These are phyloP conservation scores for Elegia similella DNA, from an alignment of 2,888 invertebrate genomes.

Conservation along the genomic window DNA sequence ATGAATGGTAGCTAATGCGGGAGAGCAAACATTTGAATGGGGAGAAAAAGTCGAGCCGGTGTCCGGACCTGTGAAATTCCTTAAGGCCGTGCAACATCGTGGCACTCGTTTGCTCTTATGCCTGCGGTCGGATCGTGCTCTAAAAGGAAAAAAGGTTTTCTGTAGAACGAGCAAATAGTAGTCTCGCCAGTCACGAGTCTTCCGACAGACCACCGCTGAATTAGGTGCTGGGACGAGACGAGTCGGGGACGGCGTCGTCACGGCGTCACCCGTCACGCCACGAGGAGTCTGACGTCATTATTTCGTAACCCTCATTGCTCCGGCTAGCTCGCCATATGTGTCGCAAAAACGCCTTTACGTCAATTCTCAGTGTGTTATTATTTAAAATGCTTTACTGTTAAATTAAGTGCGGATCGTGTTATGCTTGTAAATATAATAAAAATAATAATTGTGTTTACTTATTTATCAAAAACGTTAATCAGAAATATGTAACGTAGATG, in stretches of 20 bases:
- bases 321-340: slow-evolving; percentile 70
- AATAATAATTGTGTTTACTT: slow-evolving; percentile 70
- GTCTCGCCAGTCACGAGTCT: slow-evolving; percentile 73
- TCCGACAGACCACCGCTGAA: slow-evolving; percentile 73
- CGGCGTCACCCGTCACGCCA: slow-evolving; percentile 24
- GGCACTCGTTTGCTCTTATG: slow-evolving; percentile 75
- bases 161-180: slow-evolving; percentile 74
- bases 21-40: slow-evolving; percentile 76
- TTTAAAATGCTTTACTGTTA: slow-evolving; percentile 78
- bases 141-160: slow-evolving; percentile 78
- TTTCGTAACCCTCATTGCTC: slow-evolving; percentile 46
- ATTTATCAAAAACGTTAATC: slow-evolving; percentile 77
- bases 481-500: slow-evolving; percentile 75
- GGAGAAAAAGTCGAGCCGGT: slow-evolving; percentile 64
- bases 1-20: slow-evolving; percentile 78
- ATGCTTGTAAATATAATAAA: slow-evolving; percentile 80
- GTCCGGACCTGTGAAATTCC: slow-evolving; percentile 79
- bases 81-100: slow-evolving; percentile 76
- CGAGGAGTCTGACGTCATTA: slow-evolving; percentile 15
- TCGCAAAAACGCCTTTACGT: slow-evolving; percentile 78
- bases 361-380: slow-evolving; percentile 82
- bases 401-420: slow-evolving; percentile 72
- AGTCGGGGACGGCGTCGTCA: slow-evolving; percentile 7
- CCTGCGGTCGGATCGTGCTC: slow-evolving; percentile 72
- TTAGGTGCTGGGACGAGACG: slow-evolving; percentile 38